Evolutionary conservation across 2,888 invertebrate species (phyloP).

Genomic region (Sarcophaga caerulescens): DNA sequence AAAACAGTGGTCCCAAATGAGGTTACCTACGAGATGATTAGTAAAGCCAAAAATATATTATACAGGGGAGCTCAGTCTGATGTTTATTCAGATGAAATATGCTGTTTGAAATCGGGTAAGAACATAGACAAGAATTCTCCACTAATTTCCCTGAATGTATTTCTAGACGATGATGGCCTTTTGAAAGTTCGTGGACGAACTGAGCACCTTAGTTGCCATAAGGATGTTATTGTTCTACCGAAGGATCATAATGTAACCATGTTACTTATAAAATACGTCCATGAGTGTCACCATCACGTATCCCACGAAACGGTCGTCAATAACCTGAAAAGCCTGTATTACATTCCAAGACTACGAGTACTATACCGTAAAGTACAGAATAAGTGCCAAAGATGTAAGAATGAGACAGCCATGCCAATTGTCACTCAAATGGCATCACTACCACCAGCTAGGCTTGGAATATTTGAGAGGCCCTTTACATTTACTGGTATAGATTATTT

Average conservation of each 20-base stretch:
- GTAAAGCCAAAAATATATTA: slow-evolving; percentile 4
- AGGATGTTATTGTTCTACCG: slow-evolving; percentile 45
- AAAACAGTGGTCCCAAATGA: background rate
- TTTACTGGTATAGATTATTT: slow-evolving; percentile 59
- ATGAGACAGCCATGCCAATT: slow-evolving; percentile 37
- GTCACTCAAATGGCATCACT: slow-evolving; percentile 56
- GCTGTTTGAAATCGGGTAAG: slow-evolving; percentile 30
- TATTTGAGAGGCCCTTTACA: slow-evolving; percentile 55
- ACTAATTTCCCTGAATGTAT: slow-evolving; percentile 51
- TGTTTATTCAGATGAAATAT: slow-evolving; percentile 3
- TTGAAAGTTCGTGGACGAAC: slow-evolving; percentile 49
- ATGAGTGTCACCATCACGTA: slow-evolving; percentile 56
- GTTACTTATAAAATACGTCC: slow-evolving; percentile 1
- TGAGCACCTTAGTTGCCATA: slow-evolving; percentile 30
- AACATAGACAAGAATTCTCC: slow-evolving; percentile 21
- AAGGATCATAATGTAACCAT: slow-evolving; percentile 62
- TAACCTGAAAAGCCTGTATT: slow-evolving; percentile 44
- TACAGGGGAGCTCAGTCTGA: slow-evolving; percentile 13
- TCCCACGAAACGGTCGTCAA: slow-evolving; percentile 51
- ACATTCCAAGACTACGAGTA: slow-evolving; percentile 61
- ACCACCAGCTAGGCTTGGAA: slow-evolving; percentile 38
- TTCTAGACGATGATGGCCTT: slow-evolving; percentile 49
- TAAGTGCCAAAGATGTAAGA: slow-evolving; percentile 54
- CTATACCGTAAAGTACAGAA: slow-evolving; percentile 56
- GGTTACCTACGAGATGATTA: slow-evolving; percentile 2